Evolutionary conservation across 2,113 vertebrate genomes (phyloP), one percentile per base, ranked within the genome.

Genomic region (Dolichallabes microphthalmus): DNA sequence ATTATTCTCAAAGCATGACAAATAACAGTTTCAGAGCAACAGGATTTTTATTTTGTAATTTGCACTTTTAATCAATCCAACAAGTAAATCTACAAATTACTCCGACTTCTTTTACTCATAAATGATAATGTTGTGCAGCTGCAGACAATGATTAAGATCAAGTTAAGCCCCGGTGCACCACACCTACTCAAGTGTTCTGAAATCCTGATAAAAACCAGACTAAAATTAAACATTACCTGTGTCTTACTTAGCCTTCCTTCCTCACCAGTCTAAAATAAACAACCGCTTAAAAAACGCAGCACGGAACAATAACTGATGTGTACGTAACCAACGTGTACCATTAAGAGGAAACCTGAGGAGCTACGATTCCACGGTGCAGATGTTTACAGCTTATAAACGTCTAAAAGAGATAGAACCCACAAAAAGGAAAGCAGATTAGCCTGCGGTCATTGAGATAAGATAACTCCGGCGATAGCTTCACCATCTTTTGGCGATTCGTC

Each of bases 201-300:
- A 90, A 71, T 64, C 76, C 83, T 88, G 90, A 92, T 92, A 87
- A 90, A 93, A 88, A 90, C 88, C 88, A 13, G 52, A 86, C 87
- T 88, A 91, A 91, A 93, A 91, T 92, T 87, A 91, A 93, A 92
- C 90, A 90, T 89, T 91, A 92, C 88, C 91, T 90, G 89, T 83
- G 73, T 82, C 89, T 90, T 79, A 77, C 79, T 88, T 82, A 88
- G 25, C 73, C 87, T 91, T 91, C 92, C 87, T 90, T 87, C 84
- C 86, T 25, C 25, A 87, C 82, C 82, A 22, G 61, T 66, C 85
- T 83, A 87, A 88, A 91, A 92, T 91, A 93, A 88, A 91, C 87
- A 60, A 63, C 2, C 79, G 71, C 79, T 85, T 89, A 89, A 30
- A 30, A 82, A 85, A 81, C 71, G 64, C 55, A 55, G 68, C 68